A percentile compares a stretch with the other conserved stretches of the same genome.
Conservation (phyloP, 2,113 vertebrate genomes). For the Pelecanus crispus region DNA sequence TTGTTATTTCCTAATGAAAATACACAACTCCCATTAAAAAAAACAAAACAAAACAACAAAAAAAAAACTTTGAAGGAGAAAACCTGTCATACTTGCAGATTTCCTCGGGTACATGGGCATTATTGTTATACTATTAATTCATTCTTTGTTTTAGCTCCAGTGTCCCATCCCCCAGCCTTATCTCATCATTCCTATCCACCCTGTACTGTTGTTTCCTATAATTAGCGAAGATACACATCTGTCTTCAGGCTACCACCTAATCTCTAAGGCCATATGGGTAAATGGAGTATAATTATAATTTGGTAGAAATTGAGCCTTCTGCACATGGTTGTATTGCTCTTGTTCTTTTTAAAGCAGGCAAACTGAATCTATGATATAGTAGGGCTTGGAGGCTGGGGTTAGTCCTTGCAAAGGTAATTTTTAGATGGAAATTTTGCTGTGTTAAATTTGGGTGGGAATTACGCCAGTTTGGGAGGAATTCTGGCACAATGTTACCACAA, state of each 20-base stretch:
- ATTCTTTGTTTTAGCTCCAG: conserved; percentile 27
- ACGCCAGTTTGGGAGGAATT: background rate
- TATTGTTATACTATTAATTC: background rate
- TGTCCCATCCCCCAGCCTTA: conserved; percentile 19
- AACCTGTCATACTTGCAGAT: background rate
- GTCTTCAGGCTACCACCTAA: conserved; percentile 59
- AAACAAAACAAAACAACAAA: background rate
- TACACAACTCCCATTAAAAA: background rate
- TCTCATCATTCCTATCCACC: background rate
- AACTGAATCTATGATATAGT: background rate
- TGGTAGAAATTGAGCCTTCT: conserved; percentile 33
- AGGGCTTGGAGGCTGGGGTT: background rate
- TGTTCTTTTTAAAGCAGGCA: conserved; percentile 25
- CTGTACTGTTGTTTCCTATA: conserved; percentile 30
- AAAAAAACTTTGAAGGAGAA: background rate
- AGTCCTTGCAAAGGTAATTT: background rate
- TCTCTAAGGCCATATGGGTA: conserved; percentile 56
- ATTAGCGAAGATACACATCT: conserved; percentile 64
- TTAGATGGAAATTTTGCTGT: background rate
- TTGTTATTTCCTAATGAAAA: background rate
- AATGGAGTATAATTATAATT: conserved; percentile 47
- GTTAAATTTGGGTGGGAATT: conserved; percentile 18
- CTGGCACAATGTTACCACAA: conserved; percentile 19
- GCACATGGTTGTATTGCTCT: conserved; percentile 39
- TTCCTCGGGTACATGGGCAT: background rate